These are phyloP conservation scores for Tetramorium parvispinum DNA, from an alignment of 1,140 invertebrate genomes.

Conservation along the genomic window DNA sequence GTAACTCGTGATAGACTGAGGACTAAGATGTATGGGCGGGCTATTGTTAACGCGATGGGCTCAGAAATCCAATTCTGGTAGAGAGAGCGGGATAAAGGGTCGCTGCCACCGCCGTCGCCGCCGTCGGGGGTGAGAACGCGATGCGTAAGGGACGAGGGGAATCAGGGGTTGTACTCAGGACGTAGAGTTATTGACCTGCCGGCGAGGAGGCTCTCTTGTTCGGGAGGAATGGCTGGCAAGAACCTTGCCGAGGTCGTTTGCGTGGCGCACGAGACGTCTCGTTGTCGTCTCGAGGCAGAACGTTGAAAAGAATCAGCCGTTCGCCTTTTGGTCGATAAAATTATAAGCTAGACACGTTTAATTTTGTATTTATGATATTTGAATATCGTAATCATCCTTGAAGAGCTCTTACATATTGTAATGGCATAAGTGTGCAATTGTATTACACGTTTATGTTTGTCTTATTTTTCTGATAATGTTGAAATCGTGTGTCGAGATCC, in stretches of 20 bases:
- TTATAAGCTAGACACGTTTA: neutral
- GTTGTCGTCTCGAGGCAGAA: constrained; percentile 12
- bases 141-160: constrained; percentile 33
- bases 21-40: constrained; percentile 19
- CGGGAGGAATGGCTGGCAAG: constrained; percentile 47
- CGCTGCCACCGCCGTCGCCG: neutral
- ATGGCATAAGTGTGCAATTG: neutral
- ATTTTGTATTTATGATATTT: neutral
- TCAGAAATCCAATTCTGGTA: constrained; percentile 59
- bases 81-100: constrained; percentile 46
- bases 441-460: neutral
- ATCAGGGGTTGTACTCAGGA: constrained; percentile 19
- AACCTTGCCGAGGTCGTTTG: constrained; percentile 54
- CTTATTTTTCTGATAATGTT: neutral
- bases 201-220: constrained; percentile 39
- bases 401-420: neutral
- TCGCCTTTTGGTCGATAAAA: neutral
- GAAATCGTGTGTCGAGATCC: neutral
- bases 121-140: constrained; percentile 8
- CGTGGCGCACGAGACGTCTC: constrained; percentile 36
- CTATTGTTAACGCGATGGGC: constrained; percentile 38
- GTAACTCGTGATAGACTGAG: neutral
- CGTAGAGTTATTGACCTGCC: constrained; percentile 66
- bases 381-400: neutral
- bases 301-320: neutral